These are phyloP conservation scores for Zoanthus sociatus DNA, from an alignment of 92 coral and sea anemone genomes.

Conservation along the genomic window DNA sequence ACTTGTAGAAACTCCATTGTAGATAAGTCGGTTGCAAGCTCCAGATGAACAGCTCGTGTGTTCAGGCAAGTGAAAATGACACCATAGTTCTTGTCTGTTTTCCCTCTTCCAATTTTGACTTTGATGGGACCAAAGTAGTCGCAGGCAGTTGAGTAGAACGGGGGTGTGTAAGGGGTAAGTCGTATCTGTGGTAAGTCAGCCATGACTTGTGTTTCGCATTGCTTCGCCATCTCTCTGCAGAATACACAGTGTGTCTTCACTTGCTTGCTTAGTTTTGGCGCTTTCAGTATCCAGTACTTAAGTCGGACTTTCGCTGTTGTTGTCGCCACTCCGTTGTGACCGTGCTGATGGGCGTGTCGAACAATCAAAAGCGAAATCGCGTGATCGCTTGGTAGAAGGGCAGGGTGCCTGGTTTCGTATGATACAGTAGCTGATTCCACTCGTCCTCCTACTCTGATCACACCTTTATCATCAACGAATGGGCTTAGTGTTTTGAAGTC, in stretches of 20 bases:
- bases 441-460: too few relatives aligned
- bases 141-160: not conserved
- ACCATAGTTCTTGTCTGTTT: not conserved
- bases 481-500: too few relatives aligned
- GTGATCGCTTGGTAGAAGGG: constrained; percentile 28
- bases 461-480: too few relatives aligned
- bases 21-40: constrained; percentile 54
- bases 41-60: constrained; percentile 60
- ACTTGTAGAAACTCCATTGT: constrained; percentile 72
- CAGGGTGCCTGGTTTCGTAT: constrained; percentile 20
- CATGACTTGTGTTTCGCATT: constrained; percentile 24
- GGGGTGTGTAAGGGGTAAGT: constrained; percentile 21
- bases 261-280: not conserved
- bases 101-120: too few relatives aligned
- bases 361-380: constrained; percentile 14
- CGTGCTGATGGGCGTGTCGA: not conserved
- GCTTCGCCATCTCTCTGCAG: constrained; percentile 10
- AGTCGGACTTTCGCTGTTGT: constrained; percentile 19
- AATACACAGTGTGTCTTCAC: constrained; percentile 10
- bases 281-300: constrained; percentile 42
- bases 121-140: too few relatives aligned
- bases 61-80: not conserved
- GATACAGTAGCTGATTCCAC: too few relatives aligned
- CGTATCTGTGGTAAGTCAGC: constrained; percentile 22
- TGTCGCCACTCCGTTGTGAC: constrained; percentile 35